phyloP scores from a whole-genome alignment of 2,113 vertebrate species.

The Regulus satrapa region DNA sequence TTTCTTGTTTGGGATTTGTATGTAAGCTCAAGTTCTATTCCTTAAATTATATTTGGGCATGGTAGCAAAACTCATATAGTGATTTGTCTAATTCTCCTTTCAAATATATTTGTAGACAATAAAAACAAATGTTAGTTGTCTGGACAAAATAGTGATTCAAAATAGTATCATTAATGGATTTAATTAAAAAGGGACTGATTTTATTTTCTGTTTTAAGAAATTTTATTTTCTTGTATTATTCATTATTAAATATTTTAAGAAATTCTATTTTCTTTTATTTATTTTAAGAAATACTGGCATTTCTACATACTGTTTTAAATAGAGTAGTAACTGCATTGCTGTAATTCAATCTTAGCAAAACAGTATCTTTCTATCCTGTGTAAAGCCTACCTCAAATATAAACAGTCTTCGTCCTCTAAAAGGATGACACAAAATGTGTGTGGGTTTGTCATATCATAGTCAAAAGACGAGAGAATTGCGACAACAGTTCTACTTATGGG shows the following conservation, averaged over 20 bases:
- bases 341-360: background rate
- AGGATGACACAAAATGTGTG: background rate
- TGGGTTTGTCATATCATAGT: background rate
- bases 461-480: accelerated
- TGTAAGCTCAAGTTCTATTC: background rate
- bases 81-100: background rate
- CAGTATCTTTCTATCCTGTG: background rate
- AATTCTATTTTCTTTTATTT: no score
- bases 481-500: accelerated
- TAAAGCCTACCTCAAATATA: background rate
- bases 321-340: background rate
- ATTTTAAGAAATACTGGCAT: background rate
- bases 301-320: background rate
- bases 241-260: no score
- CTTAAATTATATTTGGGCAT: background rate
- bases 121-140: background rate
- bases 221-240: no score
- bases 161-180: background rate
- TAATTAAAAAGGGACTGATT: background rate
- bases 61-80: background rate
- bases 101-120: background rate
- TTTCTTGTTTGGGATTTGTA: background rate
- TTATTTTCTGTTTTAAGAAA: background rate
- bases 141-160: background rate
- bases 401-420: background rate